Evolutionary conservation across 2,888 invertebrate species (phyloP), one percentile per base, ranked within the genome.

Genomic region (Troilus luridus): DNA sequence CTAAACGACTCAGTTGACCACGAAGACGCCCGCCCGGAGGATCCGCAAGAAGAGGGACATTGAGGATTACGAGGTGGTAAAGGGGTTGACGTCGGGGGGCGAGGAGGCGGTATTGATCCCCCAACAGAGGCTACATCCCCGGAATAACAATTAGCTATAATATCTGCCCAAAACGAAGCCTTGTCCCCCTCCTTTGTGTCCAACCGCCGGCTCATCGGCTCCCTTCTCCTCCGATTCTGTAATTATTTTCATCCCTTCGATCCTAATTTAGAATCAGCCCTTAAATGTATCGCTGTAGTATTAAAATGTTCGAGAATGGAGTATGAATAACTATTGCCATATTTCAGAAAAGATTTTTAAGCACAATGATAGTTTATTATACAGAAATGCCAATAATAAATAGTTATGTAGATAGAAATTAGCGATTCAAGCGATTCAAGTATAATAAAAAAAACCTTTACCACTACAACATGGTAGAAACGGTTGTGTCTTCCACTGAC

Each of bases 71-170:
- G 90, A 90, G 90, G 90, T 90, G 90, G 90, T 77, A 77, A 90
- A 88, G 67, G 90, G 88, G 90, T 88, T 90, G 90, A 60, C 88
- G 88, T 60, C n/a, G 88, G 60, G 88, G 64, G 90, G 60, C 19
- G 27, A 81, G 90, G 60, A 11, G 77, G 77, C 24, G 88, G 90
- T 90, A 90, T 90, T 90, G 90, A 90, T 90, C 90, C 64, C 85
- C 85, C 85, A 19, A 24, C 88, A 7, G 60, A 3, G 27, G 24
- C 85, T 54, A 90, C 90, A 60, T 62, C 14, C 60, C 62, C 90
- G 60, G 90, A 90, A 90, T 90, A 90, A 90, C 90, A 90, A 90
- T 90, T 90, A 90, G 90, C 60, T 62, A 85, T 85, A 90, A 90
- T 85, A 90, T 90, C 90, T 85, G 12, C 62, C 90, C 90, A 85